Percentiles rank a stretch among this genome's conserved stretches.
These are phyloP conservation scores for Podargus strigoides DNA, from an alignment of 2,797 vertebrate species.

Conservation along the genomic window DNA sequence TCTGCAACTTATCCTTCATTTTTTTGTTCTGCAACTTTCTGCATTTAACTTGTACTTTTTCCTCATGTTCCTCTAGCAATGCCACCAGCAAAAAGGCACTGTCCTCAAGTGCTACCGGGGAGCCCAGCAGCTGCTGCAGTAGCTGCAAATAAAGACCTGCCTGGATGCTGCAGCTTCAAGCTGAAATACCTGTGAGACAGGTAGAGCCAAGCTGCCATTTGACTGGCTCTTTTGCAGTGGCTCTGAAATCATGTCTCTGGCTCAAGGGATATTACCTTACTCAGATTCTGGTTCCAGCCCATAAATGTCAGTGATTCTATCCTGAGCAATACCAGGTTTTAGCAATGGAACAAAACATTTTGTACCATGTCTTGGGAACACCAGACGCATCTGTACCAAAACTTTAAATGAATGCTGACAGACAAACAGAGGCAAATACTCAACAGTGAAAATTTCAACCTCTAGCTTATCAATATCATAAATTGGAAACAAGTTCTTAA, in stretches of 20 bases:
- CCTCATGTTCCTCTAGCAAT: background rate
- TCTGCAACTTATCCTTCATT: background rate
- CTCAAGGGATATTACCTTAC: background rate
- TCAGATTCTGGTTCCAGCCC: background rate
- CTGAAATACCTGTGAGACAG: background rate
- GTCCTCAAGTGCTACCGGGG: background rate
- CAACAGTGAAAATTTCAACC: background rate
- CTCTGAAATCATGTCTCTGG: background rate
- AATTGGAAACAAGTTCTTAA: background rate
- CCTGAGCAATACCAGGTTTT: background rate
- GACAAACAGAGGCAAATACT: background rate
- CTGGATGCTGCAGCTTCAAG: background rate
- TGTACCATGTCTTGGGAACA: background rate
- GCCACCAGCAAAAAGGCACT: background rate
- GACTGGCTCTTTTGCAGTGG: accelerated
- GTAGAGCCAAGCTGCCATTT: background rate
- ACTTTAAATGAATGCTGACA: background rate
- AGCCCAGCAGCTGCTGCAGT: background rate
- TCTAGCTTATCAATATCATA: background rate
- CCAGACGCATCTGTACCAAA: background rate
- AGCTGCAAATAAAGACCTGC: background rate
- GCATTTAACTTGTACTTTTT: background rate
- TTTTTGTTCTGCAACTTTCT: background rate
- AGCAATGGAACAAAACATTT: background rate
- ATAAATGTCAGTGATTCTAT: accelerated